Base-by-base conservation (phyloP, 2,888 invertebrate species). In the Napeogenes sylphis region DNA sequence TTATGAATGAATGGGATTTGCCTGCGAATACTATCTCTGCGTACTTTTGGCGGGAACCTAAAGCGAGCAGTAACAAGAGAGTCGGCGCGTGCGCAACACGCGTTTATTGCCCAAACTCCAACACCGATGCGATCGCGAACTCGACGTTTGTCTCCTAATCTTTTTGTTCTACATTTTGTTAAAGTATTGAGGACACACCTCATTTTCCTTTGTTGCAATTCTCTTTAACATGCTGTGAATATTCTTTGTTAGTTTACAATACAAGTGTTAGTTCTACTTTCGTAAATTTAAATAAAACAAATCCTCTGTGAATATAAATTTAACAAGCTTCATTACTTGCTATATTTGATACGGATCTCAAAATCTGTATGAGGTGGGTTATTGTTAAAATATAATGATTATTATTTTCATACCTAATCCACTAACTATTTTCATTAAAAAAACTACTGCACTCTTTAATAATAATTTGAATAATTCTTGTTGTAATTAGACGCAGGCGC, bases 191-290 rank as follows among this genome's bases (percentile, higher is more conserved):
- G 88, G 86, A 74, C 88, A 84, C 82, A 80, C 77, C 85, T 87
- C 84, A 82, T 87, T 87, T 80, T 74, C 82, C 74, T 77, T 88
- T 87, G 85, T 84, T 78, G 69, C 71, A 67, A 85, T 82, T 83
- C 83, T 83, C 71, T 84, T 76, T 86, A 83, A 86, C 80, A 84
- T 80, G 80, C 82, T 85, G 90, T 87, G 85, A 87, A 85, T 79
- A 85, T 84, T 83, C 80, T 82, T 88, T 88, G 87, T 86, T 80
- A 70, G 73, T 70, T 70, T 69, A 87, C 80, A 87, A 88, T 83
- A 84, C 81, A 76, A 82, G 85, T 86, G 85, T 88, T 87, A 88
- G 87, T 88, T 89, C 83, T 82, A 89, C 87, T 89, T 89, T 89
- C 87, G 70, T 82, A 81, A 81, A 75, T 78, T 72, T 71, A 75